Conservation (phyloP, 2,888 invertebrate species). For the Argyra leucocephala region DNA sequence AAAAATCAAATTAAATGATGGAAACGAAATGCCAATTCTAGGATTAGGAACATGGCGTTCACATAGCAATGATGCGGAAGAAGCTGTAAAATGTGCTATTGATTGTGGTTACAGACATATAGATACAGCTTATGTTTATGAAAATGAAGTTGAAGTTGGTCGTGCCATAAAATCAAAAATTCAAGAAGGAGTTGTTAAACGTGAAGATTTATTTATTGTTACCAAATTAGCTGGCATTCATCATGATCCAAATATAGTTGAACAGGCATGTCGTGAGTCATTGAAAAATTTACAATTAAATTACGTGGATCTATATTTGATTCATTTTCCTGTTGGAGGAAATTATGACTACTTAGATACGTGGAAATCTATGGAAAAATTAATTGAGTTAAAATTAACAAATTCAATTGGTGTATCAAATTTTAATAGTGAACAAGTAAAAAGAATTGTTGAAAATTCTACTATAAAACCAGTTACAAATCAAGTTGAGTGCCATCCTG, state of each 20-base stretch:
- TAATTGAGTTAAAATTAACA: conserved; percentile 34
- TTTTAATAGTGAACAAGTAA: conserved; percentile 38
- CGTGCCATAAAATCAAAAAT: conserved; percentile 42
- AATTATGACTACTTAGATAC: conserved; percentile 40
- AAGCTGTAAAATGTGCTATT: conserved; percentile 42
- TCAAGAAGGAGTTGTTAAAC: conserved; percentile 38
- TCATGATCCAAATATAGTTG: conserved; percentile 60
- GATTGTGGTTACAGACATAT: conserved; percentile 47
- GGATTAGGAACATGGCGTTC: conserved; percentile 57
- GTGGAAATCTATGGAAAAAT: conserved; percentile 39
- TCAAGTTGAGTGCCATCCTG: conserved; percentile 41
- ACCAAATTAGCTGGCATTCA: conserved; percentile 39
- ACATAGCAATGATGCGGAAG: conserved; percentile 30
- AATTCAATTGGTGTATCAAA: conserved; percentile 39
- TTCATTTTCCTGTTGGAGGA: conserved; percentile 69
- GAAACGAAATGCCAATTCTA: conserved; percentile 53
- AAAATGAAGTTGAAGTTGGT: conserved; percentile 44
- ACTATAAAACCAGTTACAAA: conserved; percentile 39
- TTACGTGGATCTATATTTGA: conserved; percentile 69
- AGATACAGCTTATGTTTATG: conserved; percentile 47
- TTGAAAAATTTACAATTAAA: conserved; percentile 55
- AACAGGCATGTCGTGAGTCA: conserved; percentile 53
- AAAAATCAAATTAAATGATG: conserved; percentile 52
- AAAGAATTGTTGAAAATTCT: conserved; percentile 34
- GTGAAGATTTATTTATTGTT: conserved; percentile 41